Evolutionary conservation across 2,888 invertebrate species (phyloP), one percentile per base, ranked within the genome.

Genomic region (Rotaria sp.): DNA sequence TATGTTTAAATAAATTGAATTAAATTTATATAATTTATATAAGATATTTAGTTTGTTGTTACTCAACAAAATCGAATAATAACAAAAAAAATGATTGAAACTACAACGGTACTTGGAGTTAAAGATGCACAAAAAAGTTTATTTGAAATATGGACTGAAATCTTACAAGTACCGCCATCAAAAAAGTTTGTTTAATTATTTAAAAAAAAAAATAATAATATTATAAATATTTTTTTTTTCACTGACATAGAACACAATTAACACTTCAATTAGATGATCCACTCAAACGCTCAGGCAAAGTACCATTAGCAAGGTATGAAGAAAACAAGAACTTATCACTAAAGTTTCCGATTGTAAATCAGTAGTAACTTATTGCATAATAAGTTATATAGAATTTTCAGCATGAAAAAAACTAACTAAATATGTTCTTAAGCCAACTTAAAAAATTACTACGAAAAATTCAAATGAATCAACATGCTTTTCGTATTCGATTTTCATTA

Each of bases 101-200:
- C 18, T 41, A 41, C 75, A 26, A 13, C 13, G 15, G 45, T 75
- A 41, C 18, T 75, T 26, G 75, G 75, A n/a, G 75, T 75, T 13
- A 75, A 75, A 75, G 75, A 75, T 75, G 38, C 75, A 24, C 75
- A 75, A 45, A 75, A 75, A 75, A 75, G 75, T 75, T 41, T 75
- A 45, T 75, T 75, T 75, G 75, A 75, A 75, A 45, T 75, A 24
- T 75, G 75, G 75, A 75, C 38, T 26, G 75, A 75, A 41, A 75
- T 75, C 45, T 75, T 75, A 41, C 75, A 75, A 75, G 26, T 45
- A 26, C 75, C 75, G 24, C 13, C 41, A 75, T 75, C 75, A 18
- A 75, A 41, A 45, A 75, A 38, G 75, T 75, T 21, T 24, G 75
- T 41, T 26, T 75, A 2, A 35, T 74, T 74, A 2, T 57, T 11